Evolutionary conservation across 1,140 invertebrate genomes (phyloP), one percentile per base, ranked within the genome.

Genomic region (Aphelenchoides besseyi): DNA sequence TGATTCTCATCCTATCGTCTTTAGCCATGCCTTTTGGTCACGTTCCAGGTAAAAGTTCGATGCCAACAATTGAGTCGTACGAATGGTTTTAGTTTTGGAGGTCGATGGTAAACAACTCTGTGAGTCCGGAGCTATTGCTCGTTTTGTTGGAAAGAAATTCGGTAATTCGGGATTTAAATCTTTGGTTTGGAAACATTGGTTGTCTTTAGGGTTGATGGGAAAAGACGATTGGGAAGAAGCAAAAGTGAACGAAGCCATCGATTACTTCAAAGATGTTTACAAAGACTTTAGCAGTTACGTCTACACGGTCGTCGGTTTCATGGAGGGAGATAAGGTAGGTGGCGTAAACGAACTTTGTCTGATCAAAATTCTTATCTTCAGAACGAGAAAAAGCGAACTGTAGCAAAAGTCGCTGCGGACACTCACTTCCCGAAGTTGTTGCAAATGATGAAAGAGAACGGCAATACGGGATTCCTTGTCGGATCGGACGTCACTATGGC

Each of bases 101-200:
- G 26, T 66, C 33, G 62, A 66, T 16, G 62, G 26, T 29, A 55
- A 36, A 5, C 5, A 26, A 18, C 16, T 67, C 3, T 52, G 23
- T 16, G 33, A 66, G 18, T 8, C 5, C 33, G 18, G 5, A 59
- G 26, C 62, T 8, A 66, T 66, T 29, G 5, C 18, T 8, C 62
- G 62, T 29, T 66, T 54, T 29, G 3, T 66, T 29, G 62, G 62
- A 52, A 5, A 29, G 5, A 52, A 66, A 29, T 66, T 59, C 61
- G n/a, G n/a, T n/a, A n/a, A n/a, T n/a, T n/a, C n/a, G n/a, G n/a
- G n/a, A n/a, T n/a, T n/a, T n/a, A n/a, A n/a, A n/a, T n/a, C n/a
- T n/a, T n/a, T n/a, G n/a, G n/a, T n/a, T n/a, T n/a, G n/a, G n/a
- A n/a, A n/a, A n/a, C n/a, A n/a, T n/a, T n/a, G n/a, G n/a, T n/a